Evolutionary conservation across 2,797 vertebrate species (phyloP).

Genomic region (Glyptemys insculpta): DNA sequence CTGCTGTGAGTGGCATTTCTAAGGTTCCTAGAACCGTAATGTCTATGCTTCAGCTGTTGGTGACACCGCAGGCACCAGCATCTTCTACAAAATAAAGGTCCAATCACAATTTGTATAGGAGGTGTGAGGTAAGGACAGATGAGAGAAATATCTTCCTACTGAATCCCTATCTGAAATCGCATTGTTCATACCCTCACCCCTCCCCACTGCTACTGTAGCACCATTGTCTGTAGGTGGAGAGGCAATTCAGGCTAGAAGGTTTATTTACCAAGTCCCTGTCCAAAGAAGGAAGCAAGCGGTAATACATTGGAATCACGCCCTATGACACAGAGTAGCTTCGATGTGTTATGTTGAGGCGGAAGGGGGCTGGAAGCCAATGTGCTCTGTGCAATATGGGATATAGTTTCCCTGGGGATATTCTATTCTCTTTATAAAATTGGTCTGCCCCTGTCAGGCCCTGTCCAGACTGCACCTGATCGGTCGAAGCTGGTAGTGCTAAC

Average conservation of each 20-base stretch:
- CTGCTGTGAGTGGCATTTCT: not conserved
- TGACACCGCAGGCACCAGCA: not conserved
- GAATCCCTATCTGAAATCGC: not conserved
- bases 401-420: not conserved
- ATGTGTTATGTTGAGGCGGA: not conserved
- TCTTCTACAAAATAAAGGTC: not conserved
- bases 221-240: not conserved
- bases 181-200: not conserved
- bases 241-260: not conserved
- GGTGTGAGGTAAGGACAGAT: not conserved
- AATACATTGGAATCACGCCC: not conserved
- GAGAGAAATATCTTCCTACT: not conserved
- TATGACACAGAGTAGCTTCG: not conserved
- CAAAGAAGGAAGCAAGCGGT: not conserved
- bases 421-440: not conserved
- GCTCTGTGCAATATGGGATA: not conserved
- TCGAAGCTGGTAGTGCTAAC: rapidly evolving
- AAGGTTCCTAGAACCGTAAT: not conserved
- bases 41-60: not conserved
- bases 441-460: rapidly evolving
- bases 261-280: not conserved
- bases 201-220: not conserved
- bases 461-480: not conserved
- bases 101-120: not conserved
- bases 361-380: not conserved